Evolutionary conservation across 1,140 invertebrate species (phyloP), one percentile per base, ranked within the genome.

Genomic region (Drosophila melanica): DNA sequence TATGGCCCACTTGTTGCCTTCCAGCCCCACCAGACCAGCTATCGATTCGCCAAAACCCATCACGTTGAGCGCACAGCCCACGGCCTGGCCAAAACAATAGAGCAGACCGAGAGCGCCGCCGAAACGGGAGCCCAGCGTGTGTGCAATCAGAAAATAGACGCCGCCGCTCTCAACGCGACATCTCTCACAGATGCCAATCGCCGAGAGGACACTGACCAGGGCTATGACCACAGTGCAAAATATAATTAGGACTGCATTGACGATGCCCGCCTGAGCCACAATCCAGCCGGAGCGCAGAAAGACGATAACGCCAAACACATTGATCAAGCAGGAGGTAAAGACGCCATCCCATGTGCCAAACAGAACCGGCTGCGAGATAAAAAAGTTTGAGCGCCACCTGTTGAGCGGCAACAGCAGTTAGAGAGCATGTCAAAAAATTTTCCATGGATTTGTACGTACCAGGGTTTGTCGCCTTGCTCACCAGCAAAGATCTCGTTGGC

Each of bases 261-360:
- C 93, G 79, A 98, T 95, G 48, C 98, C 98, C 73, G 98, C 98
- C 93, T 99, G 96, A 33, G 96, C 98, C 4, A 99, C 98, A 90
- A 99, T 98, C 98, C 98, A 99, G 66, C 98, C 98, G 75, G 98
- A 98, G 86, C 98, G 93, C 30, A 99, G 93, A 93, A 99, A 99
- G 65, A 99, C 97, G 91, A 99, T 98, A 1, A 99, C 98, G 81
- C 98, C 98, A 93, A 99, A 98, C 33, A 99, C 98, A 92, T 99
- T 99, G 84, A 99, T 98, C 85, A 99, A 94, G 89, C 97, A 98
- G 39, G 96, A 96, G 35, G 91, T 92, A 54, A 92, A 92, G 16
- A 99, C 98, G 75, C 98, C 98, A 94, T 99, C 98, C 98, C 98
- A 99, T 2, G 98, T 98, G 12, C 98, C 98, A 94, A 99, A 99